Evolutionary conservation across 2,113 vertebrate genomes (phyloP).

Genomic region (Copsychus sechellarum): DNA sequence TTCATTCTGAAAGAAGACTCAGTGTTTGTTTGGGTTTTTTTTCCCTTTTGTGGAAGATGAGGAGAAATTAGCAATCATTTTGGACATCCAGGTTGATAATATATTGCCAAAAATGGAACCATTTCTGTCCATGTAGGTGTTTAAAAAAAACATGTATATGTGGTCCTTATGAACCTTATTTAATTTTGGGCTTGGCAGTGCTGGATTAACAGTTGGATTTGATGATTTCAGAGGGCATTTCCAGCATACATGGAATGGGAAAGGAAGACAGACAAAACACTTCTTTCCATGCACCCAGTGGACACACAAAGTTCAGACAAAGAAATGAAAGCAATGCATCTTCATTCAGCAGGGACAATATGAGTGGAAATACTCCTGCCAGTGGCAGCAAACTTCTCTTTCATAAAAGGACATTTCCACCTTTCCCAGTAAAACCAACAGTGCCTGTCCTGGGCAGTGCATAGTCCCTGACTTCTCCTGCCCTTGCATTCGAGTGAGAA

Average conservation of each 20-base stretch:
- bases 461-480: background rate
- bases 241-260: background rate
- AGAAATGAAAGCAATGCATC: background rate
- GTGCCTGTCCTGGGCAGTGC: background rate
- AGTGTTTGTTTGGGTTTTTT: background rate
- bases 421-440: background rate
- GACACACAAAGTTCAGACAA: background rate
- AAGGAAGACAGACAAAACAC: background rate
- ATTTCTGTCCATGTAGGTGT: background rate
- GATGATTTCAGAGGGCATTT: background rate
- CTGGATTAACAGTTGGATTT: background rate
- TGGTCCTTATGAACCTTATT: background rate
- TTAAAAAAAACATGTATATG: background rate
- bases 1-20: background rate
- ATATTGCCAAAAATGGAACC: background rate
- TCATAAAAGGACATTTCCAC: background rate
- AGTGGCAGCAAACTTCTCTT: background rate
- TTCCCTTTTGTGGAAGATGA: background rate
- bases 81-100: background rate
- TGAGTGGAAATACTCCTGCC: background rate
- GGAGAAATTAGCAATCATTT: background rate
- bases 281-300: background rate
- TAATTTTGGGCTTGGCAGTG: background rate
- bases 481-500: fast-evolving
- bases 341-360: background rate